Evolutionary conservation across 2,113 vertebrate genomes (phyloP).

Genomic region (Acrocephalus kingi): DNA sequence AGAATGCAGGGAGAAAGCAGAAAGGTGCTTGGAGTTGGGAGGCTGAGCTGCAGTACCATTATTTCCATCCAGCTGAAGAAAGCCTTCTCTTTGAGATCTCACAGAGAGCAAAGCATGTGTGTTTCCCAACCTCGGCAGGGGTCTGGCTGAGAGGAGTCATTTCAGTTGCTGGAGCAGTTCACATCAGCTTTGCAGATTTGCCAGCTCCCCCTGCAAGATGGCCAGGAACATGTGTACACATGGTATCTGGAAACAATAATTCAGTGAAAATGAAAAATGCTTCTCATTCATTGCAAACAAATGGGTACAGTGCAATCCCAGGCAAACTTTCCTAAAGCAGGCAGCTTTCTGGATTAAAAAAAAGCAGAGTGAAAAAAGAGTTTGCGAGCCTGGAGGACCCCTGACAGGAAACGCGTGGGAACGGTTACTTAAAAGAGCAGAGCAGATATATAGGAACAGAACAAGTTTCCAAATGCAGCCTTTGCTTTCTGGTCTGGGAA

Average conservation of each 20-base stretch:
- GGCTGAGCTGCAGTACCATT: not conserved
- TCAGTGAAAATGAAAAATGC: slow-evolving; percentile 53
- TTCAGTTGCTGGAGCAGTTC: not conserved
- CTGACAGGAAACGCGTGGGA: not conserved
- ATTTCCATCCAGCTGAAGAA: not conserved
- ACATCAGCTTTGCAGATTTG: slow-evolving; percentile 36
- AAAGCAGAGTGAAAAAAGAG: not conserved
- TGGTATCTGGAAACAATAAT: slow-evolving; percentile 56
- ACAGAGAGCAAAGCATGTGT: not conserved
- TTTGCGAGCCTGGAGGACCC: not conserved
- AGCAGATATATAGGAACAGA: not conserved
- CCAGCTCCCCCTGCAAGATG: slow-evolving; percentile 43
- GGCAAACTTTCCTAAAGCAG: slow-evolving; percentile 15
- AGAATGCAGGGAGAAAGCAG: not conserved
- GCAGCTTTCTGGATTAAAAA: not conserved
- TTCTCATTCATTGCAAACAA: slow-evolving; percentile 60
- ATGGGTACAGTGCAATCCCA: slow-evolving; percentile 35
- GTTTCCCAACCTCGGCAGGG: not conserved
- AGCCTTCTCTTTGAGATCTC: not conserved
- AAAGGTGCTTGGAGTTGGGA: not conserved
- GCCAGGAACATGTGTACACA: slow-evolving; percentile 21
- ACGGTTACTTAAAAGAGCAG: not conserved
- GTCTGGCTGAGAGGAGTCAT: not conserved
- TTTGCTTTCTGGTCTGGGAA: not conserved
- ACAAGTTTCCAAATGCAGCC: not conserved